Evolutionary conservation across 2,888 invertebrate genomes (phyloP), one percentile per base, ranked within the genome.

Genomic region (Chrysolina oricalcia): DNA sequence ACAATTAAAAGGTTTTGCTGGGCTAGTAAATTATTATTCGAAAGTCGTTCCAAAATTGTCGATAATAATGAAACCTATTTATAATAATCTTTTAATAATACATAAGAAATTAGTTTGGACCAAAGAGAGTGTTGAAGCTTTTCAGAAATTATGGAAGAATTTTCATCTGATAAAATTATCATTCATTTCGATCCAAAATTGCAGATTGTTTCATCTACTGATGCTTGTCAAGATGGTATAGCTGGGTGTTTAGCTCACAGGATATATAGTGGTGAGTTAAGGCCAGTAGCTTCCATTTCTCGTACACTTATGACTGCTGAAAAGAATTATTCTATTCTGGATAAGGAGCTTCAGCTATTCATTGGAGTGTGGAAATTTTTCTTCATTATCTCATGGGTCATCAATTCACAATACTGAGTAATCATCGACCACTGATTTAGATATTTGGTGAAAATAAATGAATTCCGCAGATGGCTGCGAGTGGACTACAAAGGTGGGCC

Each of bases 131-230:
- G 66, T 76, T 19, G 62, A 63, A 1, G 43, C 78, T 80, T 77
- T 70, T 64, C 17, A 11, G 69, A 73, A 63, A 72, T 80, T 0
- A 77, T 80, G 41, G 35, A 70, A n/a, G 48, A 50, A 15, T 75
- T 81, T 27, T 69, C 74, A 8, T 72, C 74, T 17, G 79, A 78
- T 41, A 69, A 53, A 21, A 66, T 72, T 66, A 56, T 80, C 41
- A 68, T 70, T 43, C 73, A 77, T 77, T 82, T 76, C 75, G 50
- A 82, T 71, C 77, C 79, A 11, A 40, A 75, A 21, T 23, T 78
- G 15, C 74, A 75, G 11, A 67, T 78, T 23, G 53, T 77, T 21
- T 40, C 79, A 40, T 66, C 77, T 8, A 76, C 74, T 0, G 78
- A 78, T 65, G 76, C 76, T 0, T 70, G 73, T 1, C 23, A 72